These are phyloP conservation scores for Eutrigla gurnardus DNA, from an alignment of 2,797 vertebrate genomes.

Conservation along the genomic window DNA sequence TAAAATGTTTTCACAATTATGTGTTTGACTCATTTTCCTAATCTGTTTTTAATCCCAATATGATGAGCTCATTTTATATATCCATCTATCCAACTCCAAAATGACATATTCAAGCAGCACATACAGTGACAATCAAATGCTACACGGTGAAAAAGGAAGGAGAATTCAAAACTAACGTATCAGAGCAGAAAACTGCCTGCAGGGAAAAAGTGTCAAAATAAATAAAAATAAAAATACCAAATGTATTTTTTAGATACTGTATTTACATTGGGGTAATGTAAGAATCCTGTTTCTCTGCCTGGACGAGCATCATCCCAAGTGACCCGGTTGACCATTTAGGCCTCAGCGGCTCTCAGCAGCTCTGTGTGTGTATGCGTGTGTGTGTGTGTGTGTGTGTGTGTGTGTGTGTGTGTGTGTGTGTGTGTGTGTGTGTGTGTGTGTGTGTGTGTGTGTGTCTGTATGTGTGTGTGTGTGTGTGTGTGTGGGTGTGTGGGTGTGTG, in stretches of 20 bases:
- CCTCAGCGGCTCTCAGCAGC: conserved; percentile 24
- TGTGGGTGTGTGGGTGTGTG: background rate
- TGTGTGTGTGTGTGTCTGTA: too few relatives aligned
- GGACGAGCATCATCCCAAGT: conserved; percentile 25
- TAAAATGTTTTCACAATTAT: background rate
- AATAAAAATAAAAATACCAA: background rate
- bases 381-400: background rate
- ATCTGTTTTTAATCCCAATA: background rate
- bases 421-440: too few relatives aligned
- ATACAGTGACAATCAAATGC: background rate
- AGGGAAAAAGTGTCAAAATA: too few relatives aligned
- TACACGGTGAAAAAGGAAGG: too few relatives aligned
- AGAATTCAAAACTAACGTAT: background rate
- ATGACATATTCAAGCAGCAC: background rate
- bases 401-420: background rate
- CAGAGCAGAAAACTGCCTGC: background rate
- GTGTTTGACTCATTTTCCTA: background rate
- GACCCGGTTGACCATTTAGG: conserved; percentile 33
- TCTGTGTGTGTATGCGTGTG: background rate
- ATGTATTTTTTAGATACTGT: too few relatives aligned
- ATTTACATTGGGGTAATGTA: background rate
- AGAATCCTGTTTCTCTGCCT: conserved; percentile 19
- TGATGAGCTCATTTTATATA: background rate
- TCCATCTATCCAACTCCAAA: background rate
- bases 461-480: background rate